phyloP scores from a whole-genome alignment of 2,888 invertebrate genomes.

The Altica lythri region DNA sequence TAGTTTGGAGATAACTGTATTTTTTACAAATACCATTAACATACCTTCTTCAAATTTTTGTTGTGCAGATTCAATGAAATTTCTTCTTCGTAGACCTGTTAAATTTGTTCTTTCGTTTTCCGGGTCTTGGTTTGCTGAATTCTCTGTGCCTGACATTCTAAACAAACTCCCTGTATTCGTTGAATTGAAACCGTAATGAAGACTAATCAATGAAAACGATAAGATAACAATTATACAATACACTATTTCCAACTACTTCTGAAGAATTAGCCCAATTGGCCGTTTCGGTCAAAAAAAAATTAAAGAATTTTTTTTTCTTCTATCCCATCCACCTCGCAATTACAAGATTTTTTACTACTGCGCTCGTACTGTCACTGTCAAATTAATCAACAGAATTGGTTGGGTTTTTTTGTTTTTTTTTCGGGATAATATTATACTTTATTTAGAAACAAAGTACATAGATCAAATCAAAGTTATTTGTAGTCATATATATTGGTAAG shows the following conservation, averaged over 20 bases:
- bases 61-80: constrained; percentile 63
- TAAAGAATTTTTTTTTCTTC: background rate
- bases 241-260: background rate
- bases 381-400: too few relatives aligned
- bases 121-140: constrained; percentile 48
- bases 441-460: too few relatives aligned
- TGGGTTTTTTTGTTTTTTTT: too few relatives aligned
- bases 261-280: background rate
- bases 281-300: constrained; percentile 8
- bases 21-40: constrained; percentile 1
- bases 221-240: constrained; percentile 7
- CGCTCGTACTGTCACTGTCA: too few relatives aligned
- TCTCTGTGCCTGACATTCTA: constrained; percentile 46
- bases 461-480: too few relatives aligned
- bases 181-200: constrained; percentile 17
- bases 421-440: too few relatives aligned
- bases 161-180: constrained; percentile 20
- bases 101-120: constrained; percentile 43
- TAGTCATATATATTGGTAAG: too few relatives aligned
- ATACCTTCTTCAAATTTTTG: constrained; percentile 64
- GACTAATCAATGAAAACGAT: constrained; percentile 31
- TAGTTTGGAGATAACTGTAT: background rate
- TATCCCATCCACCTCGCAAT: background rate
- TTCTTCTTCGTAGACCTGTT: constrained; percentile 58
- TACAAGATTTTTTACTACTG: too few relatives aligned